Conservation (phyloP, 2,888 invertebrate species). For the Pandemis heparana region DNA sequence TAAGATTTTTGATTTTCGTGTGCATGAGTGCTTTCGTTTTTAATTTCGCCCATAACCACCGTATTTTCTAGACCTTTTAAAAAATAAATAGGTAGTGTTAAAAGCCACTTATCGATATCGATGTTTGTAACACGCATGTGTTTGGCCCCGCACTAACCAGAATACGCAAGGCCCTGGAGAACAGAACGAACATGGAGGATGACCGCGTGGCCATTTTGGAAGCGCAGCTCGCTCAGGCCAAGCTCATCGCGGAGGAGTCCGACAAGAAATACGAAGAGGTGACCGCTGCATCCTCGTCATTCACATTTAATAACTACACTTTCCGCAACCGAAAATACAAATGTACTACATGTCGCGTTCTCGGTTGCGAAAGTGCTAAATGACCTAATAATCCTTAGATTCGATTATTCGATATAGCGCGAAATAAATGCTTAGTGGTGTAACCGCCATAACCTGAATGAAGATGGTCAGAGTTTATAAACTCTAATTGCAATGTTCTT, state of each 20-base stretch:
- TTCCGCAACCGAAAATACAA: neutral
- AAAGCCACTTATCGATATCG: conserved; percentile 62
- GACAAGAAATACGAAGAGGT: conserved; percentile 99
- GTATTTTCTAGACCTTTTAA: conserved; percentile 62
- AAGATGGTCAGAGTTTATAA: neutral
- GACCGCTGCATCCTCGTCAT: conserved; percentile 68
- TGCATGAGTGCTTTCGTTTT: conserved; percentile 70
- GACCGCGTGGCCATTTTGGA: conserved; percentile 99
- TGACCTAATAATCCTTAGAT: neutral
- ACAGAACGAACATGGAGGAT: conserved; percentile 99
- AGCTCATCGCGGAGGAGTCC: conserved; percentile 99
- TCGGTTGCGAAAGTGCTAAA: neutral
- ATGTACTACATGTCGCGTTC: neutral
- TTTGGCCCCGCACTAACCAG: conserved; percentile 88
- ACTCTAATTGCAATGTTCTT: neutral
- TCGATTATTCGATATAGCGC: neutral
- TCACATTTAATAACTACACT: neutral
- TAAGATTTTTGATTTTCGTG: conserved; percentile 49
- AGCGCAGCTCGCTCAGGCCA: conserved; percentile 99
- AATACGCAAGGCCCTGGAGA: conserved; percentile 99
- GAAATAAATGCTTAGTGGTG: neutral
- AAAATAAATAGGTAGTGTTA: conserved; percentile 43
- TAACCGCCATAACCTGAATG: no score
- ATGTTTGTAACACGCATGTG: conserved; percentile 84
- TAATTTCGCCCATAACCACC: conserved; percentile 73